A percentile compares a stretch with the other conserved stretches of the same genome.
Conservation (phyloP, 2,113 vertebrate genomes). For the Hyperoodon ampullatus region DNA sequence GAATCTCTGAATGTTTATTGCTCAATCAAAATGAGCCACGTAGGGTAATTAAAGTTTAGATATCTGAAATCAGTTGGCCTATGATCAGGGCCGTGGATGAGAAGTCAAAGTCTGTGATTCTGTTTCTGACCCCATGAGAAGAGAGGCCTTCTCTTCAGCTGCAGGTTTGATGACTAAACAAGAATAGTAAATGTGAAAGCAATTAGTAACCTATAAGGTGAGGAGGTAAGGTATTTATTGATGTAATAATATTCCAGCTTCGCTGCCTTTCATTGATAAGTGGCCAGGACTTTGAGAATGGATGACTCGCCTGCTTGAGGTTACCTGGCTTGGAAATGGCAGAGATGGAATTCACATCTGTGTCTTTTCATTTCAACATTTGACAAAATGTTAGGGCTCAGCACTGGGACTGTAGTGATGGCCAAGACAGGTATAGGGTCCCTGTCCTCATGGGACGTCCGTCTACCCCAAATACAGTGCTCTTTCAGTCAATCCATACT, state of each 20-base stretch:
- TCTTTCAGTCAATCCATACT: not conserved
- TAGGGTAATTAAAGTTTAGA: not conserved
- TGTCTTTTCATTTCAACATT: constrained; percentile 8
- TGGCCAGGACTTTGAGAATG: not conserved
- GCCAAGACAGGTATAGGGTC: not conserved
- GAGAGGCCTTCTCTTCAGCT: not conserved
- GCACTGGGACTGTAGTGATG: not conserved
- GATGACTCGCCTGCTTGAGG: not conserved
- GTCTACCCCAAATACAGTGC: not conserved
- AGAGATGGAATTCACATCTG: not conserved
- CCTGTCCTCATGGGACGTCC: not conserved
- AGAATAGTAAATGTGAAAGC: not conserved
- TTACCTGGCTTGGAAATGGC: not conserved
- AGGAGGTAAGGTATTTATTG: not conserved
- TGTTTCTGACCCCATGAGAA: not conserved
- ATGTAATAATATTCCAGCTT: not conserved
- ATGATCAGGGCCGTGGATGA: not conserved
- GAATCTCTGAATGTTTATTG: constrained; percentile 29
- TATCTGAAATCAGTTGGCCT: not conserved
- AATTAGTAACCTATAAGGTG: not conserved
- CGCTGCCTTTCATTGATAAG: not conserved
- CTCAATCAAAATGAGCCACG: not conserved
- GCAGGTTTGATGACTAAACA: constrained; percentile 29
- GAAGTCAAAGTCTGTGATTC: constrained; percentile 36
- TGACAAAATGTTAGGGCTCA: not conserved